A percentile compares a stretch with the other conserved stretches of the same genome.
Conservation (phyloP, 2,797 vertebrate species). For the Champsocephalus esox region DNA sequence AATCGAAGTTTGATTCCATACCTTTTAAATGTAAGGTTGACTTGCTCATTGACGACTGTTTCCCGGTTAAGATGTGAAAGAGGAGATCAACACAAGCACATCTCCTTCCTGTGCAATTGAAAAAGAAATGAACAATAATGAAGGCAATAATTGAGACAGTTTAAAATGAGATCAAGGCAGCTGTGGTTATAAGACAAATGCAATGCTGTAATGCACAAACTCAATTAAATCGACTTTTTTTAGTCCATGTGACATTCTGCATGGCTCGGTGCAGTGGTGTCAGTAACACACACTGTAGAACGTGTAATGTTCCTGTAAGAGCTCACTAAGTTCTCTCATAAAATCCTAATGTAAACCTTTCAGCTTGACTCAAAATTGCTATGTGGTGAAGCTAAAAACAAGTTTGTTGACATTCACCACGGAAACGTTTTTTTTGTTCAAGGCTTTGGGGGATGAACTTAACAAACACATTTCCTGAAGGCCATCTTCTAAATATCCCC, state of each 20-base stretch:
- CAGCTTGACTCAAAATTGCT: conserved; percentile 2
- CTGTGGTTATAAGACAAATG: background rate
- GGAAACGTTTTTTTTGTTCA: conserved; percentile 13
- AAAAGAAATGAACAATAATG: background rate
- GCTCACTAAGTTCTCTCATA: background rate
- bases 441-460: conserved; percentile 24
- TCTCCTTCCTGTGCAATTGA: background rate
- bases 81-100: background rate
- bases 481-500: background rate
- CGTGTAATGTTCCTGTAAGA: background rate
- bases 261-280: too few relatives aligned
- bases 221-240: too few relatives aligned
- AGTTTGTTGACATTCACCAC: conserved; percentile 32
- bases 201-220: too few relatives aligned
- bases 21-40: background rate
- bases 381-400: conserved; percentile 15
- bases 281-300: too few relatives aligned
- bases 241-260: too few relatives aligned
- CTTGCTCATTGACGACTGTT: background rate
- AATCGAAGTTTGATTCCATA: background rate
- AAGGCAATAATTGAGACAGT: background rate
- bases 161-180: background rate
- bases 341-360: conserved; percentile 6
- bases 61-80: background rate
- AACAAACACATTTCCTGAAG: conserved; percentile 5